Evolutionary conservation across 2,113 vertebrate species (phyloP), one percentile per base, ranked within the genome.

Genomic region (Halcyon malimbica): DNA sequence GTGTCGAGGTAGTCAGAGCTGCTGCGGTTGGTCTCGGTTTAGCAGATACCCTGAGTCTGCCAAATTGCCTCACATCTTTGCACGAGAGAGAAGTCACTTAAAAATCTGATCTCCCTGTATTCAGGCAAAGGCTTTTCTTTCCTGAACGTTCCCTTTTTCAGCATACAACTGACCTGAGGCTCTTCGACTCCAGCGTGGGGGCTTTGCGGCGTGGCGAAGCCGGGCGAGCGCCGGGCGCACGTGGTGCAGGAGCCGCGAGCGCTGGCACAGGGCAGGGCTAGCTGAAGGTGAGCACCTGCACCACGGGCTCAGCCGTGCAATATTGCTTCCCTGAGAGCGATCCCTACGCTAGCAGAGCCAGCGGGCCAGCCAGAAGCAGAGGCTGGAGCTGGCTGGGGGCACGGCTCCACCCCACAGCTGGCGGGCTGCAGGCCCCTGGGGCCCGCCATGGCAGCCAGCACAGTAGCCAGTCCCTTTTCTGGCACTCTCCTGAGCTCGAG

Each of bases 401-500:
- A 96, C 8, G 46, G 89, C 94, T 95, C 94, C 96, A 94, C 95
- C 96, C 95, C 91, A 59, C 96, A 96, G 94, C 96, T 96, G 96
- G 94, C 94, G 86, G 90, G 96, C 95, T 89, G 93, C 94, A 75
- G 82, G 90, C 96, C 96, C 96, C 89, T 77, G 96, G 93, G 95
- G 92, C 94, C 91, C 86, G 96, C 46, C 79, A 95, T 96, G 95
- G 93, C 95, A 95, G 96, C 96, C 94, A 96, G 83, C 96, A 96
- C 94, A 93, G 96, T 96, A 97, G 96, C 96, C 96, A 95, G 96
- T 96, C 96, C 96, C 96, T 94, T 96, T 97, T 95, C 89, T 97
- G 96, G 95, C 96, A 95, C 92, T 96, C 87, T 96, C 87, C 93
- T 84, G 94, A 94, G 95, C 62, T 91, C 91, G 94, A 79, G 91